These are phyloP conservation scores for Geopemphigus sp. DNA, from an alignment of 1,140 invertebrate species.

Conservation along the genomic window DNA sequence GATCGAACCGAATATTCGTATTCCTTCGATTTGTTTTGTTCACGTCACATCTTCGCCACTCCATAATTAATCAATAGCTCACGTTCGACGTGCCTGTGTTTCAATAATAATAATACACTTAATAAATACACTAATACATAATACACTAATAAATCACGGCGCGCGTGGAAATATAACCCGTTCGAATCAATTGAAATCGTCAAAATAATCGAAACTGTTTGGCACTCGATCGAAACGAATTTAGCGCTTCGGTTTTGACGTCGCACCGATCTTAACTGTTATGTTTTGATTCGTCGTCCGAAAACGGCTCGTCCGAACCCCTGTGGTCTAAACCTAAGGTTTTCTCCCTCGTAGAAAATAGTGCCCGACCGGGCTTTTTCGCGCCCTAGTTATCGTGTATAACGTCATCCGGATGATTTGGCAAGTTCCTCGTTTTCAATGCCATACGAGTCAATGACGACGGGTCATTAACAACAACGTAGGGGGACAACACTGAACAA, in stretches of 20 bases:
- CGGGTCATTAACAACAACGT: not conserved
- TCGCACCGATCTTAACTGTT: not conserved
- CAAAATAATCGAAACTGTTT: not conserved
- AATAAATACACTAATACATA: too few relatives aligned
- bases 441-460: not conserved
- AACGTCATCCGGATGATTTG: slow-evolving; percentile 13
- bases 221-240: not conserved
- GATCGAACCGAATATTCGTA: too few relatives aligned
- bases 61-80: too few relatives aligned
- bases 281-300: not conserved
- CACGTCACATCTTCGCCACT: too few relatives aligned
- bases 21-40: too few relatives aligned
- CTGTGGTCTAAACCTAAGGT: not conserved
- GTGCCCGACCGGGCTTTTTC: not conserved
- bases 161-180: too few relatives aligned
- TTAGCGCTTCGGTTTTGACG: not conserved
- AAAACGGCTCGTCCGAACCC: not conserved
- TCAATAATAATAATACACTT: too few relatives aligned
- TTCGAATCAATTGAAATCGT: too few relatives aligned
- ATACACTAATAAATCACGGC: too few relatives aligned
- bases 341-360: not conserved
- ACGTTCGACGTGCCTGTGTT: too few relatives aligned
- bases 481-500: not conserved
- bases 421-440: slow-evolving; percentile 5
- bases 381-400: slow-evolving; percentile 1